These are phyloP conservation scores for Pipra filicauda DNA, from an alignment of 2,113 vertebrate species.

Conservation along the genomic window DNA sequence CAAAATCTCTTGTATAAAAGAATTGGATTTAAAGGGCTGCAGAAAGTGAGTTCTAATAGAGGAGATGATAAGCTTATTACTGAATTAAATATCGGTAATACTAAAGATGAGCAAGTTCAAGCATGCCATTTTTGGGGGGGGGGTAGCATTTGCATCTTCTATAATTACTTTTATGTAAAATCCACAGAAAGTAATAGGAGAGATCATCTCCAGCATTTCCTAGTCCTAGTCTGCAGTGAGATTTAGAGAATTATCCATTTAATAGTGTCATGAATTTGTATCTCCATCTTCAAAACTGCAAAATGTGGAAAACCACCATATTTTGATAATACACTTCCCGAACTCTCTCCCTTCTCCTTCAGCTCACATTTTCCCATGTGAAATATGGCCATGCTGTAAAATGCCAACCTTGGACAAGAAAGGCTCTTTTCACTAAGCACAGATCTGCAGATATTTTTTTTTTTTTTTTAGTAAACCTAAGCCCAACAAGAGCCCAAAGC, in stretches of 20 bases:
- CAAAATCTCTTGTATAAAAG: neutral
- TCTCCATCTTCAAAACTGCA: neutral
- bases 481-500: neutral
- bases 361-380: neutral
- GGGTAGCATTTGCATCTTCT: neutral
- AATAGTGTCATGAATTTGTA: neutral
- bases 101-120: neutral
- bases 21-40: slow-evolving; percentile 12
- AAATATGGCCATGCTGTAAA: neutral
- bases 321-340: neutral
- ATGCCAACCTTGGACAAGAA: neutral
- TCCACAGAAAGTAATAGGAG: neutral
- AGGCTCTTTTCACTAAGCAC: neutral
- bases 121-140: neutral
- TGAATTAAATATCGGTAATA: slow-evolving; percentile 21
- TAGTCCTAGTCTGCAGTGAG: neutral
- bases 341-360: neutral
- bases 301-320: neutral
- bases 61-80: slow-evolving; percentile 23
- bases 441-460: neutral
- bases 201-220: neutral
- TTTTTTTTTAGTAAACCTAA: neutral
- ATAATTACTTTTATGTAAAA: slow-evolving; percentile 4
- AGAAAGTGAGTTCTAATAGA: neutral
- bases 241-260: neutral